Conservation (phyloP, 2,888 invertebrate genomes). For the Mactromeris polynyma region DNA sequence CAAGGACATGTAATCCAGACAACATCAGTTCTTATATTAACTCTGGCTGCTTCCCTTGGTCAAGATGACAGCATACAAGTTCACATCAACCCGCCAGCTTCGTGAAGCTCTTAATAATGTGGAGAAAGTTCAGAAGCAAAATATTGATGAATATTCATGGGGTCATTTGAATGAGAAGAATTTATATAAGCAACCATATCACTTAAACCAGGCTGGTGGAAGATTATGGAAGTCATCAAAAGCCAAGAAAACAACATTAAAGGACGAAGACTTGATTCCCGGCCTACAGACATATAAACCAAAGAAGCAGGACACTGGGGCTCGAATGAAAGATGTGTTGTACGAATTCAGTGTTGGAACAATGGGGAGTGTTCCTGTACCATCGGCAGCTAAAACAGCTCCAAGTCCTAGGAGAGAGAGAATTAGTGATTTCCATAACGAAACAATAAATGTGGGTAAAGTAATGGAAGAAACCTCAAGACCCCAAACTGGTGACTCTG, state of each 20-base stretch:
- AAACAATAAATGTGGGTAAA: conserved; percentile 26
- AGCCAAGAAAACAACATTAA: conserved; percentile 52
- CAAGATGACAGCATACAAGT: conserved; percentile 79
- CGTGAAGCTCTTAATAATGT: conserved; percentile 81
- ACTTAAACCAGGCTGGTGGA: conserved; percentile 59
- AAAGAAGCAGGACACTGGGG: conserved; percentile 43
- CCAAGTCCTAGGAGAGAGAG: conserved; percentile 57
- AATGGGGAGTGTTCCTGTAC: conserved; percentile 78
- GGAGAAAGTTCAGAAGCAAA: conserved; percentile 81
- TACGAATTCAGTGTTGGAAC: conserved; percentile 84
- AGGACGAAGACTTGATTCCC: conserved; percentile 52
- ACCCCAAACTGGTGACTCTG: conserved; percentile 58
- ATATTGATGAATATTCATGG: conserved; percentile 82
- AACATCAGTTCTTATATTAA: background rate
- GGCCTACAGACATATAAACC: conserved; percentile 22
- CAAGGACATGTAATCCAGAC: background rate
- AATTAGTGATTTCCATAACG: conserved; percentile 60
- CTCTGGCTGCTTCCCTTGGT: background rate
- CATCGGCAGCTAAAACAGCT: conserved; percentile 41
- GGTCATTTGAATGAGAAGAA: conserved; percentile 85
- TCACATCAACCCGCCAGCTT: conserved; percentile 79
- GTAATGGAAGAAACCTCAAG: conserved; percentile 31
- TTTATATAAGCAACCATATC: conserved; percentile 68
- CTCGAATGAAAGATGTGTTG: conserved; percentile 79
- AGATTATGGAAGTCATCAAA: conserved; percentile 76